Evolutionary conservation across 2,797 vertebrate species (phyloP), one percentile per base, ranked within the genome.

Genomic region (Lithobates pipiens): DNA sequence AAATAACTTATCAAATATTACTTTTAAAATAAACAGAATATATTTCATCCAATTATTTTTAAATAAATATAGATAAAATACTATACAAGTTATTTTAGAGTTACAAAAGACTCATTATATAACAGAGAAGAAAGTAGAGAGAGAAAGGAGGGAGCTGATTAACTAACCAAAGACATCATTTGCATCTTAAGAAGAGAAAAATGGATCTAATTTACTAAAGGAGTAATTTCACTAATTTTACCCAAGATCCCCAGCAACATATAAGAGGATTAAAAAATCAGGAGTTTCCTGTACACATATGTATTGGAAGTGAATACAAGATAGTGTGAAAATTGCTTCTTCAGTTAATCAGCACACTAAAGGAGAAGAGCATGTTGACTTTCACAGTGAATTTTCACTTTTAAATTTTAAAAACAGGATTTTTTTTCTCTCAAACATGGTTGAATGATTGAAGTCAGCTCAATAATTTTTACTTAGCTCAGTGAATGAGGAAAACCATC

Each of bases 21-120:
- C 7, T 73, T 68, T 68, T 68, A 44, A 77, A 42, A 23, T 72
- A 72, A 61, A 81, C 9, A 80, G 42, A 54, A 32, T 27, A 70
- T 69, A 44, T 54, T 69, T 70, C 23, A 79, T 5, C 39, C 70
- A 29, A 54, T 50, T 65, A 10, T 67, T 61, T 50, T 39, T 44
- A 79, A 46, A 69, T 46, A 27, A 68, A 79, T 61, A 21, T 69
- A 72, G 46, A 2, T 71, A 23, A 61, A 25, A 63, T 82, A 82
- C 72, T 74, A 42, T 74, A 63, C 80, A 82, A 44, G n/a, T 27
- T 42, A n/a, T 69, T 74, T 18, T 61, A 27, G 57, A n/a, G 46
- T 34, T 72, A 72, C 36, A 81, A 6, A 61, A 61, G 18, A 61
- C 54, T 61, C 21, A 61, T 57, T 81, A 57, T 80, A 71, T 39